phyloP scores from a whole-genome alignment of 2,113 vertebrate genomes.

The Ia io region DNA sequence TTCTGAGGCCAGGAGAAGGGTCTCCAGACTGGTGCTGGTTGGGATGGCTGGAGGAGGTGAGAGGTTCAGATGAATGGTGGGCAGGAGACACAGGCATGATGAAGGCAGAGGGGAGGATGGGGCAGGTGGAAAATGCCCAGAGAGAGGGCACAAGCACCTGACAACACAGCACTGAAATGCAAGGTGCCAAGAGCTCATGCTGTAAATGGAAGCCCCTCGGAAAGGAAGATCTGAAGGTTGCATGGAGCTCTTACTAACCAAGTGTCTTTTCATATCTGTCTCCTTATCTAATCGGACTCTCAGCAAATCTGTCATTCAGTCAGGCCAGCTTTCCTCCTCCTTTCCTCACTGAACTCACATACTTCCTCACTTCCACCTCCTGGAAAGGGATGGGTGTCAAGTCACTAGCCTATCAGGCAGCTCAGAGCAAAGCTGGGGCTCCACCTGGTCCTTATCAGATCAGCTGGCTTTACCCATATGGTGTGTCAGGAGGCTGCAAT shows the following conservation, averaged over 20 bases:
- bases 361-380: not conserved
- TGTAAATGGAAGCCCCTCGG: not conserved
- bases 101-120: not conserved
- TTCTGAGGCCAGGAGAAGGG: not conserved
- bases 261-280: not conserved
- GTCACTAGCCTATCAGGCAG: not conserved
- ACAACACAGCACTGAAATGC: not conserved
- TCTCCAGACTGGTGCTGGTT: not conserved
- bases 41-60: not conserved
- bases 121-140: not conserved
- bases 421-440: not conserved
- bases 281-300: not conserved
- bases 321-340: not conserved
- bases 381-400: not conserved
- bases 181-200: not conserved
- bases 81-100: accelerated
- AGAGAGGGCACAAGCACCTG: not conserved
- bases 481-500: not conserved
- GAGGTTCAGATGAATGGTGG: not conserved
- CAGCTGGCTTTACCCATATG: not conserved
- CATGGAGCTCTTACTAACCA: not conserved
- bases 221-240: not conserved
- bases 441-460: not conserved
- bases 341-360: not conserved
- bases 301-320: not conserved